Evolutionary conservation across 2,113 vertebrate species (phyloP), one percentile per base, ranked within the genome.

Genomic region (Dipodomys ordii): DNA sequence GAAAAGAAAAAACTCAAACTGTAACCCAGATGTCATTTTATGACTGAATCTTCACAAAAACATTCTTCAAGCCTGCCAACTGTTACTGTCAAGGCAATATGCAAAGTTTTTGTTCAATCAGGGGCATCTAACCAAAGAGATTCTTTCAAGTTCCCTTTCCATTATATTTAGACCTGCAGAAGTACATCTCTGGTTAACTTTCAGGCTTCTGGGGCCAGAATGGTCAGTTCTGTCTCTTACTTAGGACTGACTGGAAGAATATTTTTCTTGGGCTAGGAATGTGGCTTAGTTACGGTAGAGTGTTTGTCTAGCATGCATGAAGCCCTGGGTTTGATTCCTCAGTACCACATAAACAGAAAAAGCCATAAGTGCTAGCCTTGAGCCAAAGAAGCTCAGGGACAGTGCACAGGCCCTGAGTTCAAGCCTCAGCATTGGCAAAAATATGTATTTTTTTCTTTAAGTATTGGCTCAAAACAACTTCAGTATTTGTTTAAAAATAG

Each of bases 401-500:
- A 39, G 5, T 39, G 39, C 39, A 39, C 39, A 39, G 39, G 39
- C 39, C 5, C 5, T 39, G 39, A 39, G 39, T 39, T 39, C 39
- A 39, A 39, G 39, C 39, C 39, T 39, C 39, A 39, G 39, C 3
- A 39, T 39, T 39, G 39, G 39, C 39, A 39, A 39, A 39, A 39
- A 39, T 39, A 39, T 39, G 39, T 39, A 39, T 39, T 39, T 39
- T 39, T 39, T 73, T 77, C n/a, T 68, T 67, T 68, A 71, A 44
- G 11, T 27, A 84, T 53, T 23, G 65, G 57, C 53, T 90, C 82
- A 32, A 84, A 90, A 90, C 10, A 74, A n/a, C n/a, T 82, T 19
- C 27, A 53, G 72, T 30, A 9, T 82, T 82, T 83, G 62, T 94
- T 95, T 83, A 30, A 74, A 94, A 80, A 78, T 65, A 46, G 80